Conservation (phyloP, 2,113 vertebrate species). For the Notothenia rossii region DNA sequence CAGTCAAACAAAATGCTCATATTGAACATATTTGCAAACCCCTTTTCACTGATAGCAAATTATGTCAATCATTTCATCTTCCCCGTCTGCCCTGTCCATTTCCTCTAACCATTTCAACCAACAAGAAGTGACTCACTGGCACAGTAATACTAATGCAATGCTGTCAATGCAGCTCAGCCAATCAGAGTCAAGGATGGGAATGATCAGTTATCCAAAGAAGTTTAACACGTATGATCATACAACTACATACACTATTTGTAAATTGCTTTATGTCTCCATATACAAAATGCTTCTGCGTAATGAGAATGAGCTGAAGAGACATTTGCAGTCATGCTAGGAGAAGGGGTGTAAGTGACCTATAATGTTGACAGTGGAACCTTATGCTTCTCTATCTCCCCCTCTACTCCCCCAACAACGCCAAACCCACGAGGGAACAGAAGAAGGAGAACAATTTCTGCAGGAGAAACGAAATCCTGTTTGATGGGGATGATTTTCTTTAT, state of each 20-base stretch:
- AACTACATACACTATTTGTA: background rate
- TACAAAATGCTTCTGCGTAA: background rate
- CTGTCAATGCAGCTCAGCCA: too few relatives aligned
- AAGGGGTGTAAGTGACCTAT: background rate
- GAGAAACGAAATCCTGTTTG: slow-evolving; percentile 65
- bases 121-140: too few relatives aligned
- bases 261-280: background rate
- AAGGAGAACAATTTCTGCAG: slow-evolving; percentile 51
- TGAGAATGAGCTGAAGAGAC: slow-evolving; percentile 21
- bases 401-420: slow-evolving; percentile 31
- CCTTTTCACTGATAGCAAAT: too few relatives aligned
- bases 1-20: too few relatives aligned
- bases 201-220: too few relatives aligned
- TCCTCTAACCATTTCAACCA: too few relatives aligned
- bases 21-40: too few relatives aligned
- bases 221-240: background rate
- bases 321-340: slow-evolving; percentile 1
- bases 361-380: slow-evolving; percentile 38
- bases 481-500: slow-evolving; percentile 66
- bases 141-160: too few relatives aligned
- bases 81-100: too few relatives aligned
- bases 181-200: too few relatives aligned
- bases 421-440: slow-evolving; percentile 31
- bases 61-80: too few relatives aligned
- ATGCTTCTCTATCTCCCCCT: slow-evolving; percentile 18